Evolutionary conservation across 1,140 invertebrate genomes (phyloP).

Genomic region (Acromyrmex echinatior): DNA sequence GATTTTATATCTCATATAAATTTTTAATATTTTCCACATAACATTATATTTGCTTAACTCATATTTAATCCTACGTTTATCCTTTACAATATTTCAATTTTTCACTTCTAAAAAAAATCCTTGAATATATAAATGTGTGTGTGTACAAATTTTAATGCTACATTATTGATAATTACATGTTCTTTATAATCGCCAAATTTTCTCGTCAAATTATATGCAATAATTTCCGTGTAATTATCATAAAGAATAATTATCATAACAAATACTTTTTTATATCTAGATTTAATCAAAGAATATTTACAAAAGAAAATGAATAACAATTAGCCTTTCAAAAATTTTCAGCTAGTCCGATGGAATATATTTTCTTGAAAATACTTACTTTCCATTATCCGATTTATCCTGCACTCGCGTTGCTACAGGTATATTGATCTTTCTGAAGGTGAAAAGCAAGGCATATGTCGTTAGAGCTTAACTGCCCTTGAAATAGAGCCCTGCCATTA

Average conservation of each 20-base stretch:
- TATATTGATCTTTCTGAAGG: neutral
- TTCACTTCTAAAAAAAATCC: neutral
- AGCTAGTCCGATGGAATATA: neutral
- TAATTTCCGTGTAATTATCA: neutral
- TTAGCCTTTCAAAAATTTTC: neutral
- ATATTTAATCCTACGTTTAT: neutral
- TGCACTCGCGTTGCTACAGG: neutral
- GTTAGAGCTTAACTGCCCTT: constrained; percentile 67
- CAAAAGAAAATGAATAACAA: neutral
- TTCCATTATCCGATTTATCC: constrained; percentile 19
- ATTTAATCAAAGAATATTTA: neutral
- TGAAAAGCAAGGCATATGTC: constrained; percentile 35
- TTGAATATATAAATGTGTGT: too few relatives aligned
- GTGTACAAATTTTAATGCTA: neutral
- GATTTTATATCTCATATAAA: constrained; percentile 31
- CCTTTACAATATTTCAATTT: neutral
- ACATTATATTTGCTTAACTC: neutral
- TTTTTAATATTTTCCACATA: constrained; percentile 16
- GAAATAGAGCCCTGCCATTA: constrained; percentile 60
- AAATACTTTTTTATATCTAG: neutral
- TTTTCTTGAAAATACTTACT: neutral
- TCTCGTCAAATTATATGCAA: neutral
- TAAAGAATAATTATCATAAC: too few relatives aligned
- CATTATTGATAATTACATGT: neutral
- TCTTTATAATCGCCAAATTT: neutral